These are phyloP conservation scores for Eupeodes corollae DNA, from an alignment of 1,140 invertebrate genomes.

Conservation along the genomic window DNA sequence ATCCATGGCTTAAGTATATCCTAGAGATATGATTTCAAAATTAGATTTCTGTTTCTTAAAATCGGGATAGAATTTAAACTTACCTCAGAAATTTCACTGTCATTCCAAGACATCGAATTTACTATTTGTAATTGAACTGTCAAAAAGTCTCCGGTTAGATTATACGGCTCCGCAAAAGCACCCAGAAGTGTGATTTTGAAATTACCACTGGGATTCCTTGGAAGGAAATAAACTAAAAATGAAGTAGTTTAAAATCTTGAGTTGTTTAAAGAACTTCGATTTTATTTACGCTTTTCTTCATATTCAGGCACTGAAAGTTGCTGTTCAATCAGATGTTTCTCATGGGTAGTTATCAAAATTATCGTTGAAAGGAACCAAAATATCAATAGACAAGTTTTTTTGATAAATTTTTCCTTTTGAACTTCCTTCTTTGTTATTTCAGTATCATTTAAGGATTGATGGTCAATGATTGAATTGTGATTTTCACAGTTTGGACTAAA, in stretches of 20 bases:
- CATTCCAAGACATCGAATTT: slow-evolving; percentile 9
- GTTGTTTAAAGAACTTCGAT: background rate
- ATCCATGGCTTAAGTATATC: slow-evolving; percentile 24
- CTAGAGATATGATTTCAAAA: slow-evolving; percentile 6
- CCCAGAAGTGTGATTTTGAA: slow-evolving; percentile 24
- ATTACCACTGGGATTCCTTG: slow-evolving; percentile 25
- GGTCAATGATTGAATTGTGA: too few species aligned
- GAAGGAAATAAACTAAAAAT: slow-evolving; percentile 19
- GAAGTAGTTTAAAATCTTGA: background rate
- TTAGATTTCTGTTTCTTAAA: background rate
- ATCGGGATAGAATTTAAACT: background rate
- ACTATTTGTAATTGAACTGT: slow-evolving; percentile 26
- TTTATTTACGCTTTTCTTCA: slow-evolving; percentile 19
- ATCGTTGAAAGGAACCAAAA: slow-evolving; percentile 25
- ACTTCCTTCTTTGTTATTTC: slow-evolving; percentile 23
- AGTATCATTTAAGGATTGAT: too few species aligned
- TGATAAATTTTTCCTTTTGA: slow-evolving; percentile 18
- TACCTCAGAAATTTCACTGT: slow-evolving; percentile 16
- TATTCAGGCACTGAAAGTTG: slow-evolving; percentile 25
- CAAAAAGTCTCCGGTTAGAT: slow-evolving; percentile 12
- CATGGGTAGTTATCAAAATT: slow-evolving; percentile 24
- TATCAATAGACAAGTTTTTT: slow-evolving; percentile 17
- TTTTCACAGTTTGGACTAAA: too few species aligned
- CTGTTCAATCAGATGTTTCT: slow-evolving; percentile 31
- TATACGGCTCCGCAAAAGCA: slow-evolving; percentile 16